Evolutionary conservation across 2,888 invertebrate genomes (phyloP), one percentile per base, ranked within the genome.

Genomic region (Habroteleia sp.): DNA sequence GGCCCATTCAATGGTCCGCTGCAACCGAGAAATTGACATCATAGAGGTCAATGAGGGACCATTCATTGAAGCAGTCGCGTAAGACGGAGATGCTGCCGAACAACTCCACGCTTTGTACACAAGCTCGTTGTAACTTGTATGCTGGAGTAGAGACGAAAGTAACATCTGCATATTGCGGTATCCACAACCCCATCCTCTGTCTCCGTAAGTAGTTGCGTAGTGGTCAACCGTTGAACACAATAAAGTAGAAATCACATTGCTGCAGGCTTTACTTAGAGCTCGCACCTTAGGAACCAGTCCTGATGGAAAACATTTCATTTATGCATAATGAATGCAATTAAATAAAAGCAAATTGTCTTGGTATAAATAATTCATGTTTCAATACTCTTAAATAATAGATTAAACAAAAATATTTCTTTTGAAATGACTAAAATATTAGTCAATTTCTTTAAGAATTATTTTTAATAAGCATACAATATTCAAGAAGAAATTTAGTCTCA

Each of bases 131-230:
- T 94, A 95, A 31, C 91, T 92, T 0, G 94, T 93, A 85, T 94
- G 92, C 74, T 89, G 91, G 63, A 94, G 90, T 44, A 97, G 90
- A 1, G 95, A 94, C 0, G 96, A 96, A n/a, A 97, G 91, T 81
- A 97, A 90, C 96, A 97, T 97, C 88, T 97, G 97, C 89, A 95
- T 93, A 89, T 97, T 96, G 82, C 97, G 91, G 86, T 96, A 97
- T 0, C 97, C 97, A 84, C 97, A 97, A 1, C 97, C 97, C 96
- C 96, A 97, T 4, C 97, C 97, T 80, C 93, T 91, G 89, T 97
- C 97, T 0, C 96, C 96, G 83, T 95, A 96, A 0, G 95, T 95
- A 33, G 95, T 94, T 0, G 95, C 95, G 87, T 95, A 96, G 89
- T 96, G 96, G 87, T 96, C 96, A 33, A 95, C 94, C 0, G 93